Base-by-base conservation (phyloP, 2,113 vertebrate genomes). In the Orthonyx spaldingii region DNA sequence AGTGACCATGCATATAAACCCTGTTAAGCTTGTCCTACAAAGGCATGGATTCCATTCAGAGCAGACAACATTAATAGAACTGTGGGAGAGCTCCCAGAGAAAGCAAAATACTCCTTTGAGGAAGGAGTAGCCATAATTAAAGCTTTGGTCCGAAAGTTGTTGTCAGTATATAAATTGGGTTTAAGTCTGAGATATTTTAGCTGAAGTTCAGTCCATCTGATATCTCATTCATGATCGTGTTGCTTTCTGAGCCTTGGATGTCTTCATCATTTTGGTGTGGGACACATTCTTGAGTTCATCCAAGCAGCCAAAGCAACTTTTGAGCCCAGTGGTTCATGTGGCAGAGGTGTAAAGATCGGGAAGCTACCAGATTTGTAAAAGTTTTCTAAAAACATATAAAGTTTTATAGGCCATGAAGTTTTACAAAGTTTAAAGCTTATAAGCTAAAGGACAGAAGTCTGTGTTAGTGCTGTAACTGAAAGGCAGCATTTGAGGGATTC, bases 1-100 rank as follows among this genome's bases (percentile, higher is more conserved):
- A 78, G 22, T 0, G 3, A 30, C 35, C 13, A 3, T 28, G 13
- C 49, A 15, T 39, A 41, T 55, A 68, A 72, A 55, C 66, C 22
- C 26, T 76, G 44, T 49, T 79, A 89, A 85, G 23, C 61, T 87
- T 79, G 15, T 79, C 39, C 33, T 91, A 52, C 20, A 46, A 60
- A 72, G 49, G 4, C 33, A 14, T 33, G 27, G 24, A n/a, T 93
- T 70, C 49, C 13, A 14, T 49, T 87, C 49, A 87, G 84, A 72
- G 52, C 42, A 89, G 47, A 35, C 19, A 49, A 44, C 23, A 9
- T 64, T 71, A 60, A 63, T 17, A 71, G 41, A 84, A 57, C 22
- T 74, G 22, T 59, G 57, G 33, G 42, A 89, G 16, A 81, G 26
- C 77, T 91, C 57, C 28, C 57, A 93, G 71, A 91, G 53, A 89